phyloP scores from a whole-genome alignment of 2,113 vertebrate species.

The Cacatua alba region DNA sequence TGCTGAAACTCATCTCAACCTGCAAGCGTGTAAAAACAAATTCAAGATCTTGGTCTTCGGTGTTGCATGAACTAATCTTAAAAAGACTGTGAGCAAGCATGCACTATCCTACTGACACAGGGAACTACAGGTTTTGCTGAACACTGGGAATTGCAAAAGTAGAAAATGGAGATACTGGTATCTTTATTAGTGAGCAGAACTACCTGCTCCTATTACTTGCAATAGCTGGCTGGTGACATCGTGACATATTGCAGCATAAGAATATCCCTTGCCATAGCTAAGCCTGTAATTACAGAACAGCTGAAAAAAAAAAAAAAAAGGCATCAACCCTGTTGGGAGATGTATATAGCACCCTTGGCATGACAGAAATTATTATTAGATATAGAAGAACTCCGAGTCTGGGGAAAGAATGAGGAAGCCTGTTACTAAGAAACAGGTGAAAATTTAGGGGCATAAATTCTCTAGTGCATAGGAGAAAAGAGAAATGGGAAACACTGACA shows the following conservation, averaged over 20 bases:
- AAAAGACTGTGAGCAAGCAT: neutral
- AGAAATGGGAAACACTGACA: neutral
- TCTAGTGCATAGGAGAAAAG: neutral
- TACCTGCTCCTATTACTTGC: neutral
- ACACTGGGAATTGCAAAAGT: neutral
- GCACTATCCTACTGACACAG: neutral
- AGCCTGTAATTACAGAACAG: neutral
- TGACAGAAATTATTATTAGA: neutral
- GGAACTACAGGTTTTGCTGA: neutral
- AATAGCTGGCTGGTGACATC: neutral
- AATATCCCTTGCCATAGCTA: neutral
- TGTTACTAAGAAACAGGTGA: neutral
- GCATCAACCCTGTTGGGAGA: neutral
- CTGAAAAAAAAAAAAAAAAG: neutral
- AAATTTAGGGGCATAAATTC: neutral
- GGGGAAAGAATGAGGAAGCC: neutral
- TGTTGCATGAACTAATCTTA: neutral
- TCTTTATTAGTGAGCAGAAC: neutral
- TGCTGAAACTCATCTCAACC: neutral
- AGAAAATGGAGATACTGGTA: neutral
- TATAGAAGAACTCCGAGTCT: neutral
- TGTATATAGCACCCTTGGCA: neutral
- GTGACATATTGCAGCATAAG: neutral
- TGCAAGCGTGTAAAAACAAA: neutral
- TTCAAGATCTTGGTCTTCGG: neutral